Evolutionary conservation across 2,113 vertebrate genomes (phyloP).

Genomic region (Elgaria multicarinata): DNA sequence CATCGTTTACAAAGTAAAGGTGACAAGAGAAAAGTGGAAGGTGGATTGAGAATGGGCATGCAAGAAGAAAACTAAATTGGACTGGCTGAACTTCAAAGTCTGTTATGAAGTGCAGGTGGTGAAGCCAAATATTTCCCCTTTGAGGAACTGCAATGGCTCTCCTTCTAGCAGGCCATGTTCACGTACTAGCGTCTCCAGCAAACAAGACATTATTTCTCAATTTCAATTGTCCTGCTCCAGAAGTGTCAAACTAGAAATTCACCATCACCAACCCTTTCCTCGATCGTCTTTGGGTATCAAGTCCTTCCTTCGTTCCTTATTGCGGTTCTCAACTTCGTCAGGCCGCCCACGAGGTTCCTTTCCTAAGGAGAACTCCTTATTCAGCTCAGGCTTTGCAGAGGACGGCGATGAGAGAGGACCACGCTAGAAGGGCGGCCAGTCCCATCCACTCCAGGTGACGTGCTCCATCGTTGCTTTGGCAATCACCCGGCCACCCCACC

Average conservation of each 20-base stretch:
- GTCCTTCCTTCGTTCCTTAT: accelerated
- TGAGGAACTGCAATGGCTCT: not conserved
- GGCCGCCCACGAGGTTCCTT: constrained; percentile 18
- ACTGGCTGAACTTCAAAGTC: constrained; percentile 28
- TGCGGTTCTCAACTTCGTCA: not conserved
- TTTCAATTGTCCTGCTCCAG: no score
- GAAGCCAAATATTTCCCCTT: not conserved
- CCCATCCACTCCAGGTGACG: not conserved
- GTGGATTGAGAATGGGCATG: constrained; percentile 32
- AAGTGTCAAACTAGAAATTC: not conserved
- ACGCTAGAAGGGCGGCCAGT: constrained; percentile 18
- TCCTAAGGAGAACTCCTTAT: constrained; percentile 6
- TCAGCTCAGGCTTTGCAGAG: constrained; percentile 32
- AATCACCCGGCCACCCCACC: constrained; percentile 23
- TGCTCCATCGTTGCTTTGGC: not conserved
- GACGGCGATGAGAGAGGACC: constrained; percentile 10
- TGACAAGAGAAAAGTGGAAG: not conserved
- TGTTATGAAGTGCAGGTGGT: not conserved
- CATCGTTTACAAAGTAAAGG: constrained; percentile 17
- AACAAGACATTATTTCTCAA: not conserved
- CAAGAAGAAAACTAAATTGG: not conserved
- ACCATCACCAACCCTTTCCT: not conserved
- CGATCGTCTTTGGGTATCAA: not conserved
- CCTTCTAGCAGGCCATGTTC: not conserved
- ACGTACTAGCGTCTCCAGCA: no score